Base-by-base conservation (phyloP, 2,797 vertebrate species). In the Merluccius polli region DNA sequence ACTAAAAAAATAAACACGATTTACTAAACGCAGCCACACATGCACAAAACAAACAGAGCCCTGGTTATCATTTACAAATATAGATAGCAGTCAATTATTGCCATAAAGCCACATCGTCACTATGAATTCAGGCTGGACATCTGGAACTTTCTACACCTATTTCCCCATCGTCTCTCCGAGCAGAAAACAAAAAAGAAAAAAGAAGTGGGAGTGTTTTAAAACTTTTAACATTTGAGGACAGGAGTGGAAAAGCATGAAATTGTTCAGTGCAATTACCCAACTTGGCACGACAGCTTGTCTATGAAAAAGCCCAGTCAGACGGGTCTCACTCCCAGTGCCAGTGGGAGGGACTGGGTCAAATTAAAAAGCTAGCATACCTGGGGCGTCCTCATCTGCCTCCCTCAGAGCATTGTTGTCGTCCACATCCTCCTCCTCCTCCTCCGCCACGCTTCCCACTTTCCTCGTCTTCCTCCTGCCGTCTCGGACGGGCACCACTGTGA, bases 401-500 rank as follows among this genome's bases (percentile, higher is more conserved):
- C 82, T 82, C 48, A 91, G 76, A 9, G 85, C 87, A n/a, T 88
- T 91, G 84, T 87, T 88, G 77, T 92, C 92, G 63, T 86, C 88
- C 0, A 82, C 86, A 82, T 76, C 31, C 13, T 69, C 31, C 29
- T 69, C 29, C 1, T 69, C 67, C 67, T 30, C 88, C 10, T 87
- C 79, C 8, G 48, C 78, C 38, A 90, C 79, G 1, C 74, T 81
- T 0, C 77, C 75, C 65, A 84, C 75, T 27, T 80, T 77, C 33
- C 74, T 77, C 29, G 86, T 48, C 31, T 90, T 90, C 48, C 80
- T 83, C 10, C 70, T 83, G 86, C 84, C 86, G 80, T 94, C 94
- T 82, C 95, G 95, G 84, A 97, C 97, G 0, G 95, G 96, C 80
- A 98, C 95, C 80, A 97, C 96, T 0, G 96, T 98, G 86, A 98